Percentiles rank a stretch among this genome's conserved stretches.
These are phyloP conservation scores for Cryptocephalus moraei DNA, from an alignment of 2,888 invertebrate genomes.

Conservation along the genomic window DNA sequence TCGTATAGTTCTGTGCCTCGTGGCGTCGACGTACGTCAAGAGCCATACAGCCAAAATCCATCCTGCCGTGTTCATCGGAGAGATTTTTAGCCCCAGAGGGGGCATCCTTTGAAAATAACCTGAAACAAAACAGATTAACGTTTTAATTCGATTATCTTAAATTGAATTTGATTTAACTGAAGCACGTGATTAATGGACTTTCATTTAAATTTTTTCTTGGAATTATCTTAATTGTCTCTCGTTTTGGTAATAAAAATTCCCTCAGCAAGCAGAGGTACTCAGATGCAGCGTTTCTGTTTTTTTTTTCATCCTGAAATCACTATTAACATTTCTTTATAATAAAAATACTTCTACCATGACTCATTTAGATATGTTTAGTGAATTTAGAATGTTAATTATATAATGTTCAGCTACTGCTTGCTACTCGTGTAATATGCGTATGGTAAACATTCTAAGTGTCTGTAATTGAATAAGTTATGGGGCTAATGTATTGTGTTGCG, in stretches of 20 bases:
- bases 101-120: slow-evolving; percentile 9
- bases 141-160: no score
- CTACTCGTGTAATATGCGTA: not conserved
- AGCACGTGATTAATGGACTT: not conserved
- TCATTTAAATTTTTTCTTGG: not conserved
- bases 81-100: slow-evolving; percentile 10
- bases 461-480: slow-evolving; percentile 7
- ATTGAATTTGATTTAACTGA: not conserved
- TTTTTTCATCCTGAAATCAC: no score
- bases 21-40: slow-evolving; percentile 9
- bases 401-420: not conserved
- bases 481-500: not conserved
- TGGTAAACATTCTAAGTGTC: slow-evolving; percentile 10
- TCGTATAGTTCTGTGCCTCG: slow-evolving; percentile 12
- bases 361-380: no score
- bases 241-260: not conserved
- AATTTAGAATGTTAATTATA: not conserved
- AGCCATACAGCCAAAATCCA: slow-evolving; percentile 14
- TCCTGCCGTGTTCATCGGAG: slow-evolving; percentile 12
- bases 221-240: not conserved
- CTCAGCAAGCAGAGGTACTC: no score
- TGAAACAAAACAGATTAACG: slow-evolving; percentile 4
- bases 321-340: no score
- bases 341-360: no score
- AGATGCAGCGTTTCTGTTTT: no score